A percentile compares a stretch with the other conserved stretches of the same genome.
Conservation (phyloP, 92 coral and sea anemone genomes). For the Metridium senile region DNA sequence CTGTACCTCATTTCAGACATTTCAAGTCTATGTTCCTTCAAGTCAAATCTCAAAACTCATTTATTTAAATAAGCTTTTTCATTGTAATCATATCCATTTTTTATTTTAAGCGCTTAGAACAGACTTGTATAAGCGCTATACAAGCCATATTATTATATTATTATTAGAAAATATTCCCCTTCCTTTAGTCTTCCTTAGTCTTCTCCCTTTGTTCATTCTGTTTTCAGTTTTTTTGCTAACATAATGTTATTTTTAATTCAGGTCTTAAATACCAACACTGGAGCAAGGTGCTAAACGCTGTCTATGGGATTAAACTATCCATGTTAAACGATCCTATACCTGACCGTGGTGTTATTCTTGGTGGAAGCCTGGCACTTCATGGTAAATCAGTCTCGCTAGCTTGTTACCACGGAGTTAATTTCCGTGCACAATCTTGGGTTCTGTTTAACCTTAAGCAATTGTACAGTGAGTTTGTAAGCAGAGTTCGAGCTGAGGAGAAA, state of each 20-base stretch:
- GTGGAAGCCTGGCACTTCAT: slow-evolving; percentile 83
- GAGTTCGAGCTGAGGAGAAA: slow-evolving; percentile 81
- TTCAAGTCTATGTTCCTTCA: too few relatives aligned
- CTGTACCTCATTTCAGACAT: too few relatives aligned
- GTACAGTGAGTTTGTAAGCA: slow-evolving; percentile 81
- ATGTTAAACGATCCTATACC: slow-evolving; percentile 78
- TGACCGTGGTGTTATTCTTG: slow-evolving; percentile 90
- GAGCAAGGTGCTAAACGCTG: slow-evolving; percentile 91
- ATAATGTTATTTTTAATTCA: slow-evolving; percentile 4
- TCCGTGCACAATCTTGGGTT: slow-evolving; percentile 98
- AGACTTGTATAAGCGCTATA: too few relatives aligned
- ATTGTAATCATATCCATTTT: too few relatives aligned
- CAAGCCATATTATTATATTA: too few relatives aligned
- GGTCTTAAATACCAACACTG: slow-evolving; percentile 98
- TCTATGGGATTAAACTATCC: slow-evolving; percentile 75
- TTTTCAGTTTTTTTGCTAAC: not conserved
- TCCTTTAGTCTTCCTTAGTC: too few relatives aligned
- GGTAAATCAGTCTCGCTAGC: slow-evolving; percentile 92
- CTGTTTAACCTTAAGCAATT: slow-evolving; percentile 79
- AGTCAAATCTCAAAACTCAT: too few relatives aligned
- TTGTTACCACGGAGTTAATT: slow-evolving; percentile 95
- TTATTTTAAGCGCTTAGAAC: too few relatives aligned
- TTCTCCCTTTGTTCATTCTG: too few relatives aligned
- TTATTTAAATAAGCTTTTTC: too few relatives aligned
- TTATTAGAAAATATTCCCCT: too few relatives aligned